A percentile compares a stretch with the other conserved stretches of the same genome.
Evolutionary conservation across 2,113 vertebrate species (phyloP).

Genomic region (Tautogolabrus adspersus): DNA sequence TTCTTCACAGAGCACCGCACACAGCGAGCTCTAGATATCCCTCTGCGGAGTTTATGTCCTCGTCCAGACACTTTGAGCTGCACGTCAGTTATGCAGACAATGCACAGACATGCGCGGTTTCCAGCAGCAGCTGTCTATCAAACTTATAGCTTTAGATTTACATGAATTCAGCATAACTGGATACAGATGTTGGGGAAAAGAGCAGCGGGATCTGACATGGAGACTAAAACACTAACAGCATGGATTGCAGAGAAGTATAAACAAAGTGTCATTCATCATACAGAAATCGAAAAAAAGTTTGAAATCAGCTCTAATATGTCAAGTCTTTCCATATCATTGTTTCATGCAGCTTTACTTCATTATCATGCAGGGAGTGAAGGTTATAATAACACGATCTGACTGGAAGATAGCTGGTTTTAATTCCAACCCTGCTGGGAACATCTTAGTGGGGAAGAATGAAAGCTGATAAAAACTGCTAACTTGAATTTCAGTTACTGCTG

Average conservation of each 20-base stretch:
- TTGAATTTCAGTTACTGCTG: slow-evolving; percentile 26
- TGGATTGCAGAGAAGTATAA: slow-evolving; percentile 55
- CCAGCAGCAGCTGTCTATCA: slow-evolving; percentile 67
- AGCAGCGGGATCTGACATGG: slow-evolving; percentile 54
- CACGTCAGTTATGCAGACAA: slow-evolving; percentile 42
- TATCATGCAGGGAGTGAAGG: slow-evolving; percentile 15
- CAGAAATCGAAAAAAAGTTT: slow-evolving; percentile 24
- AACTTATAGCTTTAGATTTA: slow-evolving; percentile 48
- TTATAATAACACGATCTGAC: slow-evolving; percentile 11
- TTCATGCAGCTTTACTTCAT: slow-evolving; percentile 45
- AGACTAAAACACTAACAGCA: slow-evolving; percentile 57
- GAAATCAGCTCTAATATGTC: slow-evolving; percentile 49
- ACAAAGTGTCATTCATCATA: slow-evolving; percentile 64
- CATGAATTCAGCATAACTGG: slow-evolving; percentile 51
- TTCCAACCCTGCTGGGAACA: slow-evolving; percentile 20
- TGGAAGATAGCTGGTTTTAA: slow-evolving; percentile 36
- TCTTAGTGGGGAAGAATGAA: not conserved
- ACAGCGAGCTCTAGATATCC: slow-evolving; percentile 37
- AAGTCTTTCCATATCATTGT: slow-evolving; percentile 30
- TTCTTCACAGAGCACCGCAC: slow-evolving; percentile 41
- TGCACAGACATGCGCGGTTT: slow-evolving; percentile 52
- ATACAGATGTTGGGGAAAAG: slow-evolving; percentile 66
- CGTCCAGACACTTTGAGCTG: slow-evolving; percentile 47
- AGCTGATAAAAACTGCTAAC: slow-evolving; percentile 1
- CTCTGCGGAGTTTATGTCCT: slow-evolving; percentile 50